Conservation (phyloP, 2,113 vertebrate genomes). For the Rana temporaria region DNA sequence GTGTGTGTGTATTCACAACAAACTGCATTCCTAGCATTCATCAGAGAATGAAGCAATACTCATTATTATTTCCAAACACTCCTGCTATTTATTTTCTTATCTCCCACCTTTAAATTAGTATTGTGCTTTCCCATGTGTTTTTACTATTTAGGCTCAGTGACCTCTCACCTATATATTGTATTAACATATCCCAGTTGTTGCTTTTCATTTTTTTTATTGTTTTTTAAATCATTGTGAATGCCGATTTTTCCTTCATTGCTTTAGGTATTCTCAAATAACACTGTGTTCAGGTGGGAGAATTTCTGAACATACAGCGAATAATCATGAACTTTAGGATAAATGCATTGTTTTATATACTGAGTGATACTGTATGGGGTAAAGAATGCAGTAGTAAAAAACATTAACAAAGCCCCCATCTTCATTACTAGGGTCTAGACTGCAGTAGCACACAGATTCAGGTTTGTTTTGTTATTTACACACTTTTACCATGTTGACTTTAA, state of each 20-base stretch:
- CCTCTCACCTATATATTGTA: slow-evolving; percentile 71
- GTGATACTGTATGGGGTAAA: slow-evolving; percentile 7
- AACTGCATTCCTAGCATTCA: slow-evolving; percentile 57
- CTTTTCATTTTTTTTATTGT: slow-evolving; percentile 32
- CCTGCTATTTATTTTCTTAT: slow-evolving; percentile 40
- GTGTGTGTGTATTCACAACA: slow-evolving; percentile 44
- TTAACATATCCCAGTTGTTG: slow-evolving; percentile 64
- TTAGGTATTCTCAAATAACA: slow-evolving; percentile 61
- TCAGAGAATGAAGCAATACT: slow-evolving; percentile 64
- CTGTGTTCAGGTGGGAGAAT: slow-evolving; percentile 55
- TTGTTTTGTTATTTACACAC: background rate
- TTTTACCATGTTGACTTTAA: background rate
- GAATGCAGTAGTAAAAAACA: background rate
- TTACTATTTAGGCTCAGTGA: background rate
- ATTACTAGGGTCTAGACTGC: background rate
- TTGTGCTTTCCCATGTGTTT: background rate
- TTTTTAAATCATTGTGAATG: background rate
- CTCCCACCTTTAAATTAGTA: background rate
- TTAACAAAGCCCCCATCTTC: background rate
- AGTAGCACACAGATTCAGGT: slow-evolving; percentile 3
- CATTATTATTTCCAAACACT: slow-evolving; percentile 56
- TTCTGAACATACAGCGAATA: background rate
- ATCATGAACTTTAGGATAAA: background rate
- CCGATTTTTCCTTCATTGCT: background rate
- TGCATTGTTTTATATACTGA: background rate